phyloP scores from a whole-genome alignment of 2,797 vertebrate species.

The Lacerta agilis region DNA sequence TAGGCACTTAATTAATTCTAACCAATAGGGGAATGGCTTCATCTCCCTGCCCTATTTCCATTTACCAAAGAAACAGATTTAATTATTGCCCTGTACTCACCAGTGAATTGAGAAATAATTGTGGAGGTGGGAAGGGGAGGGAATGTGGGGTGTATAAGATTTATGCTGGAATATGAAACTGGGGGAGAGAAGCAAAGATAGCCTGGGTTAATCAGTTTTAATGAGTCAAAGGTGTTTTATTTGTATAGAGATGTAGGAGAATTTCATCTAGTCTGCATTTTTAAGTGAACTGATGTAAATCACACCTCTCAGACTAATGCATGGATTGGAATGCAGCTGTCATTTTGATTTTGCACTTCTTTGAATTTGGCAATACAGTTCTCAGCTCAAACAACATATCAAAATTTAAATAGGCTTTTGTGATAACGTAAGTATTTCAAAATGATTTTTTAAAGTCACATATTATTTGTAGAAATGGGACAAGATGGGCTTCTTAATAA shows the following conservation, averaged over 20 bases:
- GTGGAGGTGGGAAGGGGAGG: slow-evolving; percentile 8
- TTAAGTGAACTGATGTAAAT: no score
- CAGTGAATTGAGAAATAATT: slow-evolving; percentile 30
- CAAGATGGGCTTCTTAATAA: no score
- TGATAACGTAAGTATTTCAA: no score
- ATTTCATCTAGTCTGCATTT: not conserved
- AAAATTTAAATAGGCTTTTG: no score
- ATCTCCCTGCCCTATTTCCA: slow-evolving; percentile 57
- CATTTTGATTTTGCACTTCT: no score
- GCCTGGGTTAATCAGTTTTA: slow-evolving; percentile 28
- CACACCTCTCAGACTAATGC: no score
- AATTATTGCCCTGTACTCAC: slow-evolving; percentile 65
- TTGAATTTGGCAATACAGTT: no score
- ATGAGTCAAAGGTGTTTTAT: not conserved
- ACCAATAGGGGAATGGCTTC: slow-evolving; percentile 65
- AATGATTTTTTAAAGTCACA: no score
- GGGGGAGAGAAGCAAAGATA: not conserved
- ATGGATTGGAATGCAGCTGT: no score
- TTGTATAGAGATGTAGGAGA: not conserved
- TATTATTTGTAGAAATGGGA: no score
- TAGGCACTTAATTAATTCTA: slow-evolving; percentile 75
- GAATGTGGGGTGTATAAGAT: slow-evolving; percentile 19
- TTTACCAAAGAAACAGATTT: slow-evolving; percentile 68
- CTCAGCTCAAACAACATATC: no score
- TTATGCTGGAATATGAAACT: slow-evolving; percentile 28